Base-by-base conservation (phyloP, 2,888 invertebrate species). In the Prosapia bicincta region DNA sequence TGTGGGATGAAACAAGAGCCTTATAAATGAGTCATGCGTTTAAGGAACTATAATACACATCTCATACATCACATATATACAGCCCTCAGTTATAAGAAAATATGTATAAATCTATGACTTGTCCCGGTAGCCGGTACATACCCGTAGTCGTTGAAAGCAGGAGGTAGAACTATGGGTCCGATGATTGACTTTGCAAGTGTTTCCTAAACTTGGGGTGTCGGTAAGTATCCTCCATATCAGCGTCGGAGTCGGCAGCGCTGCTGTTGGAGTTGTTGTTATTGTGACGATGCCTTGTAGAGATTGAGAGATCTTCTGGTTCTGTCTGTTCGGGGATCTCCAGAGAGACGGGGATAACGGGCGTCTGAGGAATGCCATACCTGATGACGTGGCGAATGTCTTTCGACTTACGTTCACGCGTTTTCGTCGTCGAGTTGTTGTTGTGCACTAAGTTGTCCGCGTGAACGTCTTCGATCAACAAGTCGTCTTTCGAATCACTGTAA, bases 301-400 rank as follows among this genome's bases (percentile, higher is more conserved):
- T 91, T 74, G 95, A 95, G 79, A 96, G 87, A 84, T 96, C 96
- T 84, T 96, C 96, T 7, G 96, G 96, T 84, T 96, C 96, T 1
- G 96, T 96, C 86, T 96, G 96, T 84, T 93, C 95, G 23, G 95
- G 95, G 69, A 90, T 83, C 7, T 81, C 80, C 78, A n/a, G 79
- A 80, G 20, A 79, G 26, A 69, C 24, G 65, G 67, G 71, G 3
- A 69, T 26, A 30, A 72, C 66, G 66, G 74, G 75, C 26, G 72
- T 54, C 68, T 78, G 75, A 24, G 71, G 69, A 26, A 71, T 43
- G 3, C 69, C 81, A 68, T 87, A 83, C 15, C 87, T 85, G 78
- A 88, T 85, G 0, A 88, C 87, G 28, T 88, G 85, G 15, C 88
- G 84, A n/a, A 88, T 86, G 77, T 88, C 86, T 30, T 86, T 83